phyloP scores from a whole-genome alignment of 1,140 invertebrate species.

The Heliconius nattereri region DNA sequence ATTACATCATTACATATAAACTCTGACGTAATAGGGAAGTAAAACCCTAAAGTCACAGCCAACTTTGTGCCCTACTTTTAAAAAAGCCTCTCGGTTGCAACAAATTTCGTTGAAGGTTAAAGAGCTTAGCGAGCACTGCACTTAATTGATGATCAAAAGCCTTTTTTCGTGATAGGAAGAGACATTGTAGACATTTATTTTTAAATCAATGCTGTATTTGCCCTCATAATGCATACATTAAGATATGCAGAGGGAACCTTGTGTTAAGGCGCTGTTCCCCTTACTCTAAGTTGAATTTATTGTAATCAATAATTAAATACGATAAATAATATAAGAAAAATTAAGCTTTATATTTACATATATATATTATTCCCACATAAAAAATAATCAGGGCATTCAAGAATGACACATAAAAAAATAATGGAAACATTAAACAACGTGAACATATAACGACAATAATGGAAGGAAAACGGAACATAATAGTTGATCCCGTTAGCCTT shows the following conservation, averaged over 20 bases:
- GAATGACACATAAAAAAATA: too few species aligned
- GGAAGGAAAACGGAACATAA: constrained; percentile 24
- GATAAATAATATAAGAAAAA: background rate
- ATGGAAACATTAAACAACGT: constrained; percentile 34
- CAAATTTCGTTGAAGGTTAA: constrained; percentile 13
- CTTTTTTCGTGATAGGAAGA: background rate
- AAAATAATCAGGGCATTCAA: constrained; percentile 32
- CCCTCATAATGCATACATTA: too few species aligned
- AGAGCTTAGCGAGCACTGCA: constrained; percentile 9
- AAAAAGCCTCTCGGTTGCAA: constrained; percentile 10
- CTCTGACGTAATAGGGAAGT: constrained; percentile 13
- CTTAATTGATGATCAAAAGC: background rate
- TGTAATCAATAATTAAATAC: too few species aligned
- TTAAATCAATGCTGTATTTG: too few species aligned
- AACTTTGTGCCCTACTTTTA: constrained; percentile 20
- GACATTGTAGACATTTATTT: too few species aligned
- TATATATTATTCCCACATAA: constrained; percentile 30
- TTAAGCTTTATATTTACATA: constrained; percentile 28
- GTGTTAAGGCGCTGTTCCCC: too few species aligned
- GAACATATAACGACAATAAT: constrained; percentile 27
- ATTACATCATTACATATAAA: background rate
- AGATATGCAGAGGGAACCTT: too few species aligned
- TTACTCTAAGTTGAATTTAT: too few species aligned
- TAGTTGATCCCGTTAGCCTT: background rate
- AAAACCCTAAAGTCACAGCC: constrained; percentile 5